A percentile compares a stretch with the other conserved stretches of the same genome.
Conservation (phyloP, 2,888 invertebrate genomes). For the Eutolmus rufibarbis region DNA sequence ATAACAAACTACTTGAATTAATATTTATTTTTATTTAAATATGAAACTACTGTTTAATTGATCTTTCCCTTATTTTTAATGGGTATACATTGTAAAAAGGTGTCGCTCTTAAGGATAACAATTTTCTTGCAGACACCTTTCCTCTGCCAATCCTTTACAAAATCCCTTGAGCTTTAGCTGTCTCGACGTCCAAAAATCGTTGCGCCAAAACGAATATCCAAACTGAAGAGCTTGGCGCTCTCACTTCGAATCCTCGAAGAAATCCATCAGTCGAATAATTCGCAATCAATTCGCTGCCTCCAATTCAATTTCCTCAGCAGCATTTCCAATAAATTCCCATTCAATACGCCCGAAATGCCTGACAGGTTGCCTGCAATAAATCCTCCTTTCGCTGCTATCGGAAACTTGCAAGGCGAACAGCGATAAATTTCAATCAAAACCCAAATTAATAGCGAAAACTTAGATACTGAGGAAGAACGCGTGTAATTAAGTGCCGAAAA, state of each 20-base stretch:
- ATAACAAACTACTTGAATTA: no score
- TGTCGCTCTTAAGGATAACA: background rate
- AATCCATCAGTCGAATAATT: background rate
- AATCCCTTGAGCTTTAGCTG: background rate
- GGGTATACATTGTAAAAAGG: background rate
- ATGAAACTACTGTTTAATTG: no score
- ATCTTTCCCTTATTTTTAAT: background rate
- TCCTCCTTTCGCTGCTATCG: background rate
- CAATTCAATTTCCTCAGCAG: background rate
- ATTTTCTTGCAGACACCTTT: background rate
- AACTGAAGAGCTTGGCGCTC: background rate
- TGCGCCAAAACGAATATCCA: background rate
- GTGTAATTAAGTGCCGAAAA: constrained; percentile 34
- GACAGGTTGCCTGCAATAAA: background rate
- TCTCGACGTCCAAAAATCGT: background rate
- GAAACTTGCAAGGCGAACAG: background rate
- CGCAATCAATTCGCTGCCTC: background rate
- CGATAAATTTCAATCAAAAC: constrained; percentile 28
- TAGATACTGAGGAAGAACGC: background rate
- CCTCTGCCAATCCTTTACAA: background rate
- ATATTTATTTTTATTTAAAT: no score
- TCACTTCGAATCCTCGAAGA: background rate
- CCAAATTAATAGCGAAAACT: constrained; percentile 9
- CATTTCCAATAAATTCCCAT: background rate
- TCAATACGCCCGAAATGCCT: background rate